Evolutionary conservation across 2,888 invertebrate species (phyloP), one percentile per base, ranked within the genome.

Genomic region (Yponomeuta malinellus): DNA sequence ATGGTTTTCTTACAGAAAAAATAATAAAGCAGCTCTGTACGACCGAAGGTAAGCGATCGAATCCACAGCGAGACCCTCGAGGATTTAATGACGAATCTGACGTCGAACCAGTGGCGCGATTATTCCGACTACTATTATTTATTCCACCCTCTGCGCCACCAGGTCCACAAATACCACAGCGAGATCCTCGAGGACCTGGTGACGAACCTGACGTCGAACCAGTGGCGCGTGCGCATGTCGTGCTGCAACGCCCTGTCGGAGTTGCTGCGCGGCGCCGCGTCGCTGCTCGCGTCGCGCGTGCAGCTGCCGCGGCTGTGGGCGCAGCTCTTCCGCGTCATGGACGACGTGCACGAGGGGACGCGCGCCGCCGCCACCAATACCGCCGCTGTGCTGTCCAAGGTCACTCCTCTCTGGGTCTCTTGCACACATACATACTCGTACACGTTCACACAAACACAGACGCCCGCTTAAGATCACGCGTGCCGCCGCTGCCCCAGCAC

Each of bases 281-380:
- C 83, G 73, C 80, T 91, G 0, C 88, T 90, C 74, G 85, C 81
- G 2, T 89, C 90, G 0, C 52, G 88, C 33, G 77, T 81, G 1
- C 90, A 90, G 73, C 75, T 94, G 85, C 90, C 93, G 0, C 94
- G 95, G 73, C 90, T 97, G 67, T 98, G 98, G 97, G 92, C 93
- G 52, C 95, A 96, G 80, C 87, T 98, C 73, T 97, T 98, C 83
- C 92, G 98, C 31, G 98, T 98, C 0, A 96, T 98, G 95, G 98
- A 98, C 83, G 98, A 98, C 85, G 96, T 98, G 76, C 98, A 98
- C 83, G 98, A 97, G 82, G 96, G 95, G 37, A 97, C 97, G 0
- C 87, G 98, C 69, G 88, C 94, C 73, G 95, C 96, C 0, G 97
- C 97, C 5, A 94, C 94, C 8, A 94, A 94, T 71, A 95, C 97